These are phyloP conservation scores for Muscidifurax raptorellus DNA, from an alignment of 1,140 invertebrate species.

Conservation along the genomic window DNA sequence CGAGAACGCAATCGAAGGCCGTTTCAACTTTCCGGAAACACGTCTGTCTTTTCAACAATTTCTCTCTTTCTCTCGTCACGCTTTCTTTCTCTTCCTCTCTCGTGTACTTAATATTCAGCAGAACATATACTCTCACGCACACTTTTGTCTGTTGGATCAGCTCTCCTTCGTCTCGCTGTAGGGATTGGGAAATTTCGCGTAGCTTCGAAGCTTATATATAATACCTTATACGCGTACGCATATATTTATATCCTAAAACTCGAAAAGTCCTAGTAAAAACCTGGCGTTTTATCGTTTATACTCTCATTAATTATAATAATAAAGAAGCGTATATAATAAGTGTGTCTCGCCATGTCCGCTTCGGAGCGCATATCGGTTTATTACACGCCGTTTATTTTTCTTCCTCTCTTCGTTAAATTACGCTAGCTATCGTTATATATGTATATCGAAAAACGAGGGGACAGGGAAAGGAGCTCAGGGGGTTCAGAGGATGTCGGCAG, in stretches of 20 bases:
- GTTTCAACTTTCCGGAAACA: not conserved
- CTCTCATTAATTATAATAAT: conserved; percentile 34
- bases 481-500: not conserved
- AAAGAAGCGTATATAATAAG: conserved; percentile 39
- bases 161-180: not conserved
- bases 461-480: not conserved
- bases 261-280: conserved; percentile 47
- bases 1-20: conserved; percentile 8
- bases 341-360: conserved; percentile 12
- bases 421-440: conserved; percentile 31
- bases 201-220: conserved; percentile 25
- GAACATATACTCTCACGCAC: conserved; percentile 29
- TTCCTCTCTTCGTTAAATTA: not conserved
- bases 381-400: not conserved
- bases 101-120: not conserved
- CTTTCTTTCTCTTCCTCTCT: not conserved
- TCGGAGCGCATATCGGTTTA: not conserved
- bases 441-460: not conserved
- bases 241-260: conserved; percentile 39
- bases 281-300: conserved; percentile 34
- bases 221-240: conserved; percentile 14
- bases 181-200: not conserved
- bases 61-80: not conserved
- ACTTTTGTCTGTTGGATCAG: conserved; percentile 8
- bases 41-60: not conserved